Percentiles rank a stretch among this genome's conserved stretches.
Evolutionary conservation across 2,888 invertebrate genomes (phyloP).

Genomic region (Himalopsyche tibetana): DNA sequence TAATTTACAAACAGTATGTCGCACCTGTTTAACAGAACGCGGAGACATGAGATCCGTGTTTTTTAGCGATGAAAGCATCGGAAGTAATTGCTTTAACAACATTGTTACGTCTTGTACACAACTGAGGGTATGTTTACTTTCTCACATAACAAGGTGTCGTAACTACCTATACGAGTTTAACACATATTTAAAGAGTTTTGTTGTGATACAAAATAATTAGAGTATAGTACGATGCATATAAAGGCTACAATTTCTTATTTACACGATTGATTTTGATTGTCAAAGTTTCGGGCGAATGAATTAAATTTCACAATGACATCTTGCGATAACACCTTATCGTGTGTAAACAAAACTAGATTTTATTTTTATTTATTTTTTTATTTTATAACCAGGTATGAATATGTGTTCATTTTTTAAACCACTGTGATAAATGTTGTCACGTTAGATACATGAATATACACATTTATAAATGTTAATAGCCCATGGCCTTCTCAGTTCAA

Average conservation of each 20-base stretch:
- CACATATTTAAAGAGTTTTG: not conserved
- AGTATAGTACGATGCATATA: not conserved
- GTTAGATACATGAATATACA: too few species aligned
- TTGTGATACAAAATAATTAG: not conserved
- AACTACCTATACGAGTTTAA: not conserved
- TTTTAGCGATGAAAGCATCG: constrained; percentile 67
- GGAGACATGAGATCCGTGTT: constrained; percentile 70
- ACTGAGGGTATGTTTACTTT: constrained; percentile 53
- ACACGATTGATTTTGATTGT: not conserved
- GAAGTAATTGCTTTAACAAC: constrained; percentile 57
- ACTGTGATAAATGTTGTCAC: too few species aligned
- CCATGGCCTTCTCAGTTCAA: not conserved
- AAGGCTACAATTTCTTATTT: not conserved
- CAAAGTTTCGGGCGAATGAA: not conserved
- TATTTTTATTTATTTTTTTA: not conserved
- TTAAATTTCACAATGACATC: not conserved
- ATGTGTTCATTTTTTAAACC: too few species aligned
- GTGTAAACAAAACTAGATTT: constrained; percentile 13
- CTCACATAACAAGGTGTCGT: constrained; percentile 35
- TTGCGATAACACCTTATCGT: constrained; percentile 20
- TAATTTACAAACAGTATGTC: constrained; percentile 53
- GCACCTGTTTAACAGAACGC: constrained; percentile 49
- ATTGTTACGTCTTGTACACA: constrained; percentile 60
- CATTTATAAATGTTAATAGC: too few species aligned
- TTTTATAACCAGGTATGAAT: not conserved